phyloP scores from a whole-genome alignment of 2,113 vertebrate species.

The Macquaria ambigua region DNA sequence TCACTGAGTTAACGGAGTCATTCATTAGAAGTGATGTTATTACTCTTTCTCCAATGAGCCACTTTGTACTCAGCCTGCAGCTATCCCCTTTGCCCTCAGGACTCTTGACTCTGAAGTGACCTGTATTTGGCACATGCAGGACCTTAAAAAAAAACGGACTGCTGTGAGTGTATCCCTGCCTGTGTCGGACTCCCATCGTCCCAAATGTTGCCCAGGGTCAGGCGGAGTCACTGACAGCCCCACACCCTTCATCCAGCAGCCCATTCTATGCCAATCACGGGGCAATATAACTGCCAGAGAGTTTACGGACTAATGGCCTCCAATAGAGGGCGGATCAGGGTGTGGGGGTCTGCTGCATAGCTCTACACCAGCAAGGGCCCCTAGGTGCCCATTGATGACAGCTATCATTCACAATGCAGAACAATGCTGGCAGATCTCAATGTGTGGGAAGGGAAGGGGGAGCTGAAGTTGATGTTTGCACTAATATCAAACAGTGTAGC shows the following conservation, averaged over 20 bases:
- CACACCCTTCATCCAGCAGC: constrained; percentile 23
- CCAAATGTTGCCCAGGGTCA: constrained; percentile 29
- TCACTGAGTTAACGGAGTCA: constrained; percentile 20
- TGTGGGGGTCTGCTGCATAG: constrained; percentile 53
- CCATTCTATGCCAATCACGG: constrained; percentile 55
- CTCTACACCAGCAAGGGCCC: constrained; percentile 39
- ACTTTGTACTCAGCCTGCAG: constrained; percentile 19
- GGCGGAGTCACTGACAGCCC: constrained; percentile 35
- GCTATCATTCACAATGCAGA: constrained; percentile 63
- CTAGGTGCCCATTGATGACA: constrained; percentile 51
- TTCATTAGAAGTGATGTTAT: constrained; percentile 37
- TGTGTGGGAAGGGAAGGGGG: constrained; percentile 26
- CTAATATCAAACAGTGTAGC: constrained; percentile 44
- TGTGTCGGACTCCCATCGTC: constrained; percentile 20
- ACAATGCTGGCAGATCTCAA: constrained; percentile 50
- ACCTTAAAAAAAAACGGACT: constrained; percentile 8
- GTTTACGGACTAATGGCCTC: constrained; percentile 69
- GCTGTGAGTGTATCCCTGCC: constrained; percentile 24
- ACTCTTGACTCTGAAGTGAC: constrained; percentile 28
- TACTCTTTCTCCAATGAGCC: constrained; percentile 12
- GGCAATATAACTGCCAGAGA: constrained; percentile 60
- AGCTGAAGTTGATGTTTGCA: constrained; percentile 23
- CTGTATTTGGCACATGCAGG: constrained; percentile 9
- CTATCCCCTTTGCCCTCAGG: constrained; percentile 3
- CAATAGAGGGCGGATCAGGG: constrained; percentile 39